Conservation (phyloP, 2,797 vertebrate species). For the Eulemur mongoz region DNA sequence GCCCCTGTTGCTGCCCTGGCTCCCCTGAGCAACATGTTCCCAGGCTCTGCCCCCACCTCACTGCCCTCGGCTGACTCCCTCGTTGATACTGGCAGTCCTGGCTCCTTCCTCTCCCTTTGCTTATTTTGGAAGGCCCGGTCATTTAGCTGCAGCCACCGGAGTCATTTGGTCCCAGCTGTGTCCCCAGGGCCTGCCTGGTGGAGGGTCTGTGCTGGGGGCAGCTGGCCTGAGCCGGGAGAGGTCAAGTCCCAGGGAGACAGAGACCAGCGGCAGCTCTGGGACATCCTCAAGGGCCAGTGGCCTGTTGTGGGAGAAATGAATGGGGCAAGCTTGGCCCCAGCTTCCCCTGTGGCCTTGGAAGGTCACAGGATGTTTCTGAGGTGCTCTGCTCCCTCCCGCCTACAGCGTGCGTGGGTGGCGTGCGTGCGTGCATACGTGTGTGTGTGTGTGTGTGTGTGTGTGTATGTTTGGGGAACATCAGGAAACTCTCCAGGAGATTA, state of each 20-base stretch:
- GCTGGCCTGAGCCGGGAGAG: neutral
- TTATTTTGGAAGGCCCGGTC: conserved; percentile 47
- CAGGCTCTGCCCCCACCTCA: neutral
- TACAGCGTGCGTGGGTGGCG: neutral
- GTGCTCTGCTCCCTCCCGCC: neutral
- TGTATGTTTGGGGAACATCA: neutral
- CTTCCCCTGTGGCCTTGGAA: neutral
- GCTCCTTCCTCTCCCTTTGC: neutral
- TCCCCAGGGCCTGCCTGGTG: neutral
- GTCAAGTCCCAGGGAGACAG: neutral
- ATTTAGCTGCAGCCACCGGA: neutral
- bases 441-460: neutral
- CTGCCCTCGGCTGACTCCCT: neutral
- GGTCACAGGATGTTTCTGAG: neutral
- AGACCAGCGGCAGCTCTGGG: neutral
- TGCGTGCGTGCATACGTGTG: too few relatives aligned
- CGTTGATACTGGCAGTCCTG: neutral
- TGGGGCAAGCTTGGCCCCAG: neutral
- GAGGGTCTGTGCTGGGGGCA: neutral
- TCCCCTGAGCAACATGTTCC: neutral
- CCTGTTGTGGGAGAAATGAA: neutral
- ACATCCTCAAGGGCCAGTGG: neutral
- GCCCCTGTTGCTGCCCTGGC: neutral
- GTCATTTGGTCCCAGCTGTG: conserved; percentile 50
- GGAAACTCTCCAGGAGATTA: neutral